Evolutionary conservation across 2,113 vertebrate genomes (phyloP).

Genomic region (Limnothrissa miodon): DNA sequence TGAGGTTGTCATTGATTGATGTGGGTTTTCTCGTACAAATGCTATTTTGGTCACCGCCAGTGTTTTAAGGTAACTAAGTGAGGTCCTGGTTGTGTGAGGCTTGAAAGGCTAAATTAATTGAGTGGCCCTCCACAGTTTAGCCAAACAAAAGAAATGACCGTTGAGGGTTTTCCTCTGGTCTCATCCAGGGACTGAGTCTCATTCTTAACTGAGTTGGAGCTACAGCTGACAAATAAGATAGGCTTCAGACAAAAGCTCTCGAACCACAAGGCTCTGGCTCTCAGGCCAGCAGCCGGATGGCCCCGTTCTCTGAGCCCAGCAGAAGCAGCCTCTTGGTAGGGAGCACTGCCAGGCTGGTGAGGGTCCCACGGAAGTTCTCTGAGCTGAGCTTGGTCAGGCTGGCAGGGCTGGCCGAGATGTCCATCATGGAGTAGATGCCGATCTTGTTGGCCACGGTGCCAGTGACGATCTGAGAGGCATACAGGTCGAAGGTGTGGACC

Average conservation of each 20-base stretch:
- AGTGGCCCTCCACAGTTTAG: neutral
- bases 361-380: constrained; percentile 93
- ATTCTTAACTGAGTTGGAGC: constrained; percentile 36
- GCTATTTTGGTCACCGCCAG: constrained; percentile 48
- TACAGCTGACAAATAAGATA: constrained; percentile 38
- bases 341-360: constrained; percentile 91
- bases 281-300: constrained; percentile 87
- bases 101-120: constrained; percentile 33
- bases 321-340: constrained; percentile 93
- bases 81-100: constrained; percentile 41
- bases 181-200: constrained; percentile 32
- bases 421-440: constrained; percentile 88
- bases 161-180: constrained; percentile 21
- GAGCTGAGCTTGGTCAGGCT: constrained; percentile 93
- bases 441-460: constrained; percentile 96
- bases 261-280: constrained; percentile 22
- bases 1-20: constrained; percentile 27
- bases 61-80: constrained; percentile 28
- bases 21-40: constrained; percentile 39
- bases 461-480: constrained; percentile 84
- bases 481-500: constrained; percentile 91
- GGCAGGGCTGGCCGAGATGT: constrained; percentile 78
- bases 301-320: constrained; percentile 91
- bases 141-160: neutral
- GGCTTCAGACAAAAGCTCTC: constrained; percentile 29